These are phyloP conservation scores for Dynastes tityus DNA, from an alignment of 2,888 invertebrate species.

Conservation along the genomic window DNA sequence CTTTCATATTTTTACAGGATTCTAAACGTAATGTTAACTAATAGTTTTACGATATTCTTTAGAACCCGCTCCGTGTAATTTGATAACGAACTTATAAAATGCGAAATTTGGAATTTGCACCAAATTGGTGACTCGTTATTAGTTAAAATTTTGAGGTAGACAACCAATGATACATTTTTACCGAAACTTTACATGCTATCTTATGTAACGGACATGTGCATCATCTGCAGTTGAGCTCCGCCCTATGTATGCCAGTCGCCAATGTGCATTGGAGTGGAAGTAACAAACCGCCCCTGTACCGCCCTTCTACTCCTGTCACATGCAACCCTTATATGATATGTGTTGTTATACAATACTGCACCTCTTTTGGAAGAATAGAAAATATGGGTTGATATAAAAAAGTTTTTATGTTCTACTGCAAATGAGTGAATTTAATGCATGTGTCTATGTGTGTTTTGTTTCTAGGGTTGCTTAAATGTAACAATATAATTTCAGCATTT, in stretches of 20 bases:
- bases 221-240: conserved; percentile 61
- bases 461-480: no score
- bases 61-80: no score
- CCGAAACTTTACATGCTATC: conserved; percentile 25
- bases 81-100: no score
- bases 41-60: no score
- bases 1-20: no score
- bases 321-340: conserved; percentile 52
- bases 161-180: neutral
- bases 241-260: conserved; percentile 66
- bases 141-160: no score
- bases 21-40: no score
- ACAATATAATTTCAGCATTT: no score
- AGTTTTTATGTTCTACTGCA: neutral
- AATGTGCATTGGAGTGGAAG: conserved; percentile 69
- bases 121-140: no score
- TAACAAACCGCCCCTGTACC: conserved; percentile 69
- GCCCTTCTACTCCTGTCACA: conserved; percentile 60
- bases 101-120: no score
- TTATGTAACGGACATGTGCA: conserved; percentile 61
- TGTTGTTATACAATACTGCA: conserved; percentile 46
- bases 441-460: no score
- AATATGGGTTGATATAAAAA: neutral
- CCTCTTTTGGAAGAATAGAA: conserved; percentile 22
- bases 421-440: neutral